Conservation (phyloP, 2,113 vertebrate species). For the Mugil cephalus region DNA sequence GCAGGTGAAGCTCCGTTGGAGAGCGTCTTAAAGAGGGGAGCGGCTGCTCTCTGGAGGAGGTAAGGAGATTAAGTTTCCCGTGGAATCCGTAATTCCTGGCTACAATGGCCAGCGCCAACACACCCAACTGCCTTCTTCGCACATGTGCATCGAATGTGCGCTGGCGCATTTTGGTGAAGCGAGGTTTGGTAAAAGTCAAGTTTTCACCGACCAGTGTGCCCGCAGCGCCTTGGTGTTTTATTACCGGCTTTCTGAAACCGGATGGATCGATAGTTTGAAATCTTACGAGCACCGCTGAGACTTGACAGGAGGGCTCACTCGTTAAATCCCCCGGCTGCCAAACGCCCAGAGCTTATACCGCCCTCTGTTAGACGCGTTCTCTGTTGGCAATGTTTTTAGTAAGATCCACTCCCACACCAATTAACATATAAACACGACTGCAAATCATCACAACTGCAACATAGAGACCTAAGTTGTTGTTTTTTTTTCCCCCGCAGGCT, state of each 20-base stretch:
- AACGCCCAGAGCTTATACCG: conserved; percentile 6
- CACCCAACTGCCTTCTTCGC: not conserved
- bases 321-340: conserved; percentile 47
- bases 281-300: conserved; percentile 23
- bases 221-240: not conserved
- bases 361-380: not conserved
- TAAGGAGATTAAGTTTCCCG: conserved; percentile 83
- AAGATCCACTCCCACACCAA: not conserved
- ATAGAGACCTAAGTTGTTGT: not conserved
- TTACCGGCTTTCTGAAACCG: conserved; percentile 3
- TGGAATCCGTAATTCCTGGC: conserved; percentile 65
- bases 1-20: not conserved
- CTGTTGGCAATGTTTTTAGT: not conserved
- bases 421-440: not conserved
- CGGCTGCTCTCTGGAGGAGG: conserved; percentile 66
- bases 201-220: not conserved
- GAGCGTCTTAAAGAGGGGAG: not conserved
- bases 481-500: conserved; percentile 36
- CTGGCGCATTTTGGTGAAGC: not conserved
- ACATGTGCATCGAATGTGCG: not conserved
- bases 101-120: conserved; percentile 6
- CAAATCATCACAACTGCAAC: not conserved
- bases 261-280: conserved; percentile 38
- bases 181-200: not conserved
- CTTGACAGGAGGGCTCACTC: conserved; percentile 15